phyloP scores from a whole-genome alignment of 2,113 vertebrate genomes.

The Corythaeola cristata region DNA sequence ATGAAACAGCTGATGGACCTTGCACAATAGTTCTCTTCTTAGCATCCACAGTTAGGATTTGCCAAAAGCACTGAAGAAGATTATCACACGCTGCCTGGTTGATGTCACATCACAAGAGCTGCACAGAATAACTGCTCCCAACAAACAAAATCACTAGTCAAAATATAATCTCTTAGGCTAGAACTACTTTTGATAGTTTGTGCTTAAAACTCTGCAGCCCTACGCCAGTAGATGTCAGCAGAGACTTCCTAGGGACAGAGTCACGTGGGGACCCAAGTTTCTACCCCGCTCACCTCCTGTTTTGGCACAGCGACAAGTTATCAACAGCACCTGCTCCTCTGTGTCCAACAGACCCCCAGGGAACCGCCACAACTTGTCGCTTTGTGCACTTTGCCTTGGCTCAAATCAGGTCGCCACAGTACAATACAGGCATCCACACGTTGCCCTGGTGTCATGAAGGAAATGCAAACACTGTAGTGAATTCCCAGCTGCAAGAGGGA shows the following conservation, averaged over 20 bases:
- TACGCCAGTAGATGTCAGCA: background rate
- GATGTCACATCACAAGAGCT: background rate
- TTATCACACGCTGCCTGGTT: background rate
- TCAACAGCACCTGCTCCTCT: no score
- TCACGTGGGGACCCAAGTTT: background rate
- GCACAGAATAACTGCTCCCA: background rate
- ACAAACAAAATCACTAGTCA: background rate
- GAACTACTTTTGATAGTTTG: background rate
- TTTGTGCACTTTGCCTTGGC: background rate
- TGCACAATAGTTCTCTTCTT: background rate
- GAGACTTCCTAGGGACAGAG: background rate
- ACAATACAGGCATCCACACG: background rate
- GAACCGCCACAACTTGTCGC: background rate
- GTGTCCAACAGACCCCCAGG: background rate
- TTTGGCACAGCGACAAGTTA: background rate
- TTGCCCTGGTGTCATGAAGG: fast-evolving
- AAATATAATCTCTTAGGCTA: background rate
- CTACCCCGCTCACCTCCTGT: background rate
- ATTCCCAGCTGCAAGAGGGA: background rate
- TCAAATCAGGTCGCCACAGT: background rate
- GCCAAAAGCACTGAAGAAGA: background rate
- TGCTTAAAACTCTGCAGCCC: background rate
- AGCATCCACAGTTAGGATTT: background rate
- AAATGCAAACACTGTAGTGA: background rate
- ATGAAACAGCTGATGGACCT: background rate